Evolutionary conservation across 2,888 invertebrate species (phyloP).

Genomic region (Drosophila heteroneura): DNA sequence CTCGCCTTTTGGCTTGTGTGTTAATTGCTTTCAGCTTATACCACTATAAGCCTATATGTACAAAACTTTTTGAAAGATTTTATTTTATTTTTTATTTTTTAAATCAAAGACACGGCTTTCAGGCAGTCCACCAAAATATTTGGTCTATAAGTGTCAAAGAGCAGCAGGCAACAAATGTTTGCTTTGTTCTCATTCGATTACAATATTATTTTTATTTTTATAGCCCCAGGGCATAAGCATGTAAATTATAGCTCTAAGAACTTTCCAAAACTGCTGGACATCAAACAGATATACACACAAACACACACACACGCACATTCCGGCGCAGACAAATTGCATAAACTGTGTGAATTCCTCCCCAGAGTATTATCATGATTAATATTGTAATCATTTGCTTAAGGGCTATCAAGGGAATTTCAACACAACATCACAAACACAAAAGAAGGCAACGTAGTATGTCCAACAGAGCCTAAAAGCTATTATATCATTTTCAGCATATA

Average conservation of each 20-base stretch:
- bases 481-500: slow-evolving; percentile 74
- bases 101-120: slow-evolving; percentile 23
- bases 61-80: not conserved
- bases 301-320: slow-evolving; percentile 17
- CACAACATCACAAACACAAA: slow-evolving; percentile 39
- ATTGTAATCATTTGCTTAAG: slow-evolving; percentile 42
- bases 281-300: slow-evolving; percentile 16
- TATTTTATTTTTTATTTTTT: not conserved
- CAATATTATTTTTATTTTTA: slow-evolving; percentile 23
- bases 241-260: slow-evolving; percentile 28
- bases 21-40: slow-evolving; percentile 57
- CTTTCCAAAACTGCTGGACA: slow-evolving; percentile 24
- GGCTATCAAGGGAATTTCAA: slow-evolving; percentile 58
- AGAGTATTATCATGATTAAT: slow-evolving; percentile 60
- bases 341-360: slow-evolving; percentile 44
- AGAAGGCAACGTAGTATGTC: slow-evolving; percentile 17
- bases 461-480: slow-evolving; percentile 31
- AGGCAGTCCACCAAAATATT: not conserved
- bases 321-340: slow-evolving; percentile 52
- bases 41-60: not conserved
- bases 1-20: slow-evolving; percentile 49
- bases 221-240: slow-evolving; percentile 15
- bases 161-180: slow-evolving; percentile 23
- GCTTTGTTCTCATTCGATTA: slow-evolving; percentile 45
- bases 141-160: slow-evolving; percentile 33